Evolutionary conservation across 2,113 vertebrate genomes (phyloP), one percentile per base, ranked within the genome.

Genomic region (Atrichornis clamosus): DNA sequence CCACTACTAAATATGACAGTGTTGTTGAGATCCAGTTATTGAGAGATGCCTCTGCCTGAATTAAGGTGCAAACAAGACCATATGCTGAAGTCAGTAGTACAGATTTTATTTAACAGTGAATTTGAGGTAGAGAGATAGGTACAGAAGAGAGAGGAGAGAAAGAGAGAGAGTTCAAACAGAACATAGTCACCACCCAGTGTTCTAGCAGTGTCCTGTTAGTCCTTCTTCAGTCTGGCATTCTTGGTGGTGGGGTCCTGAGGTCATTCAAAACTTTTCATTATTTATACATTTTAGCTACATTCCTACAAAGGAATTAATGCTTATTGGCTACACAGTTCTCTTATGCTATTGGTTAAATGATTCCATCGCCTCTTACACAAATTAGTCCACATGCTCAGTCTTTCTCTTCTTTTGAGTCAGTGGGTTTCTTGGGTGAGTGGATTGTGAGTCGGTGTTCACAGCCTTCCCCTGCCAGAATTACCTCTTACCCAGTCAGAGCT

Each of bases 181-280:
- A 65, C 19, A 49, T 75, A 58, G 23, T 49, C 42, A 58, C 24
- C 13, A 32, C 30, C 22, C 0, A 0, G n/a, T 35, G 10, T 30
- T 85, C 50, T 35, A 30, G 35, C 15, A 49, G 20, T 15, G 56
- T 41, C 35, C 50, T 35, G 10, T 56, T 56, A n/a, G 59, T 56
- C 24, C 52, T 49, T 49, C 42, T 75, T 11, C 35, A 20, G 24
- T 49, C 20, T 42, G 30, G 19, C 8, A 42, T 35, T 35, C n/a
- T 41, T 75, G 11, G 11, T 37, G n/a, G 7, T 28, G 8, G 7
- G 3, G 10, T 41, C 39, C 21, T 6, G 6, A 62, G 33, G 13
- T 73, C 5, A 46, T 37, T 63, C 47, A 53, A 37, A 53, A 39
- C 42, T 65, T 65, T 75, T 65, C 15, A 15, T 41, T 56, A 41